Evolutionary conservation across 2,113 vertebrate genomes (phyloP).

Genomic region (Myrmecophaga tridactyla): DNA sequence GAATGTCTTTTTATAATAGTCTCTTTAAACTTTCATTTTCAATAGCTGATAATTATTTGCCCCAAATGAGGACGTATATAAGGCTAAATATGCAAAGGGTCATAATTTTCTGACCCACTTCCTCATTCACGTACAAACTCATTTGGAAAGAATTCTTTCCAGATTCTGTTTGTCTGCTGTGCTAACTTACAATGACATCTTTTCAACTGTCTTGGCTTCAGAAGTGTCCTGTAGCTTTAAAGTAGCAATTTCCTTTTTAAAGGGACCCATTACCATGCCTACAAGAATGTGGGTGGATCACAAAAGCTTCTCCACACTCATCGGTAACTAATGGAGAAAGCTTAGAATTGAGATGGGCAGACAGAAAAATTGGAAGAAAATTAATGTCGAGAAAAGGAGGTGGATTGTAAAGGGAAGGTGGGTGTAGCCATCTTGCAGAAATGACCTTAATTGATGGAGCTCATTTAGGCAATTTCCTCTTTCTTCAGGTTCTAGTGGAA

Average conservation of each 20-base stretch:
- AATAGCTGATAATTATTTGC: slow-evolving; percentile 59
- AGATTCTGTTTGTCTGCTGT: slow-evolving; percentile 67
- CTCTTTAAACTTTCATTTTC: slow-evolving; percentile 69
- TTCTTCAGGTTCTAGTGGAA: not conserved
- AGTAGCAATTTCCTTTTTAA: slow-evolving; percentile 64
- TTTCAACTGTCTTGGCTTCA: slow-evolving; percentile 49
- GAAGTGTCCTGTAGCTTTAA: slow-evolving; percentile 44
- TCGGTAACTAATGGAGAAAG: not conserved
- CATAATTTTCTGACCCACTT: slow-evolving; percentile 66
- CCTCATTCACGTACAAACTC: slow-evolving; percentile 62
- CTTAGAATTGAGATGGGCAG: not conserved
- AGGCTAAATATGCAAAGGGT: slow-evolving; percentile 69
- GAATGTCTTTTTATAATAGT: slow-evolving; percentile 61
- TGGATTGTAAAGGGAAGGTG: not conserved
- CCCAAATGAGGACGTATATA: slow-evolving; percentile 71
- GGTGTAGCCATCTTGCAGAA: not conserved
- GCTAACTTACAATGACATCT: slow-evolving; percentile 71
- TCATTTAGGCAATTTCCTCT: not conserved
- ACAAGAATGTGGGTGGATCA: not conserved
- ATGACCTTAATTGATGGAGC: not conserved
- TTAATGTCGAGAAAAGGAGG: not conserved
- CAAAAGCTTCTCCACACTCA: fast-evolving
- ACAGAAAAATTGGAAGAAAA: slow-evolving; percentile 38
- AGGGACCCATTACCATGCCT: slow-evolving; percentile 45
- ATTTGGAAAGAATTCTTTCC: slow-evolving; percentile 65